phyloP scores from a whole-genome alignment of 1,140 invertebrate genomes.

The Lysiphlebus fabarum region DNA sequence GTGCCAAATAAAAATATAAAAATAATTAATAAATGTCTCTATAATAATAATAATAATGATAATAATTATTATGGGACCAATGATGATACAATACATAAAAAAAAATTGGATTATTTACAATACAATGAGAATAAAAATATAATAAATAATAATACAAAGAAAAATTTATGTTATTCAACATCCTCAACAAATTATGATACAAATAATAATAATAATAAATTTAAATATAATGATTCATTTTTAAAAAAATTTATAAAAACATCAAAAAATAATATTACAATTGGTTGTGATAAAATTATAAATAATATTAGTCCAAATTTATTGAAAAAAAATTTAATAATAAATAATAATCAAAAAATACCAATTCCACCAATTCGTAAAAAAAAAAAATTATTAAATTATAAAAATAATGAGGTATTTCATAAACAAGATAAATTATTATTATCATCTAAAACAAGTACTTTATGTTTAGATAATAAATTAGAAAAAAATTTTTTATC shows the following conservation, averaged over 20 bases:
- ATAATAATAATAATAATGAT: not conserved
- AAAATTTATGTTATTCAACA: not conserved
- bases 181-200: conserved; percentile 17
- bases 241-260: conserved; percentile 35
- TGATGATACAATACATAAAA: not conserved
- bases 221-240: conserved; percentile 32
- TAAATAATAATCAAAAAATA: conserved; percentile 19
- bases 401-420: too few relatives aligned
- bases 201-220: not conserved
- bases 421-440: too few relatives aligned
- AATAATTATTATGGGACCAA: conserved; percentile 12
- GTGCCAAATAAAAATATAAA: conserved; percentile 3
- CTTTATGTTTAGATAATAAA: too few relatives aligned
- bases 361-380: conserved; percentile 33
- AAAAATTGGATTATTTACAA: not conserved
- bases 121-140: not conserved
- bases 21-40: not conserved
- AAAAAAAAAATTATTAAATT: conserved; percentile 20
- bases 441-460: too few relatives aligned
- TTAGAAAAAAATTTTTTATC: too few relatives aligned
- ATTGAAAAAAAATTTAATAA: conserved; percentile 29
- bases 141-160: not conserved
- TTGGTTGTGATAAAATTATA: conserved; percentile 36
- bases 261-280: conserved; percentile 34
- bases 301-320: conserved; percentile 36